Percentiles rank a stretch among this genome's conserved stretches.
Conservation (phyloP, 2,113 vertebrate genomes). For the Paramormyrops kingsleyae region DNA sequence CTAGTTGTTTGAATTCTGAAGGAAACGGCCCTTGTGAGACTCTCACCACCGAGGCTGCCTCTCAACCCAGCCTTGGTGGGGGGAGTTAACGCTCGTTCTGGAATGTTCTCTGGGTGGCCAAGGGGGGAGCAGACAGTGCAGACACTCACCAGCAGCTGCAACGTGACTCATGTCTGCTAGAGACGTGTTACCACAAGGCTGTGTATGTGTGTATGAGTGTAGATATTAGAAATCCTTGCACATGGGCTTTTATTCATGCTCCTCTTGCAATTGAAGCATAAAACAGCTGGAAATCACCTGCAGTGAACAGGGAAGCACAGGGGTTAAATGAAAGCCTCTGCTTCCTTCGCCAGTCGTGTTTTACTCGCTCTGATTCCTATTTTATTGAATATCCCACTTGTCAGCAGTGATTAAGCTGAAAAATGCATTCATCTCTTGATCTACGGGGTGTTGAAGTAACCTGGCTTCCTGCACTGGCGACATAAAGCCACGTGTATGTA, state of each 20-base stretch:
- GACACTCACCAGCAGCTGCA: neutral
- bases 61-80: neutral
- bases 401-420: neutral
- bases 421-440: neutral
- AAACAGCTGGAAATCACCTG: neutral
- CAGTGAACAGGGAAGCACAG: neutral
- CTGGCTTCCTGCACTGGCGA: neutral
- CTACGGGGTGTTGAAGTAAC: neutral
- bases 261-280: neutral
- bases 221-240: neutral
- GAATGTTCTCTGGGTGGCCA: neutral
- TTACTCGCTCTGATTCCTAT: neutral
- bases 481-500: neutral
- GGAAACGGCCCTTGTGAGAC: neutral
- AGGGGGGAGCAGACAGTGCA: neutral
- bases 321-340: neutral
- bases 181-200: neutral
- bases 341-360: neutral
- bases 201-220: neutral
- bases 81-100: neutral
- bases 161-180: neutral
- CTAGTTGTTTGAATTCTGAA: neutral
- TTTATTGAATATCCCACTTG: conserved; percentile 4
- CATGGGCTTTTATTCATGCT: neutral
- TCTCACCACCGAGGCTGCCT: neutral